Evolutionary conservation across 2,113 vertebrate genomes (phyloP), one percentile per base, ranked within the genome.

Genomic region (Solenodon paradoxus): DNA sequence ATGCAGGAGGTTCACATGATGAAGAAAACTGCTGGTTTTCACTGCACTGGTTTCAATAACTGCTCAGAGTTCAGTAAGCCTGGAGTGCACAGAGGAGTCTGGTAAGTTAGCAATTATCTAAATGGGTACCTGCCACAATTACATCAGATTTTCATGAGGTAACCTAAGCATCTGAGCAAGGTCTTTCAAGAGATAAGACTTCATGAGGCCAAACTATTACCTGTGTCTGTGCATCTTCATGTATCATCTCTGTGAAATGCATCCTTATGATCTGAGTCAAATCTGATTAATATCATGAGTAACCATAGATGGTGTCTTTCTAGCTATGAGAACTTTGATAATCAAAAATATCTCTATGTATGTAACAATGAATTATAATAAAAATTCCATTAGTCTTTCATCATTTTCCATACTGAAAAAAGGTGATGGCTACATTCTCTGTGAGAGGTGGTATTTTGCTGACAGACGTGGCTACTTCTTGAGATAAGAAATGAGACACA

Each of bases 401-500:
- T 66, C 61, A 92, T 38, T 42, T 51, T 68, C 28, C n/a, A 15
- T 71, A 90, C 49, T 28, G 79, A 59, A 68, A 92, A 88, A 47
- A 45, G 53, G 40, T 49, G 30, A 40, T 61, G 71, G 57, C 40
- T 88, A 38, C 38, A 35, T 92, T 87, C 75, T 82, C 68, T 72
- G n/a, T 9, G 53, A 47, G 61, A 95, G 17, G n/a, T 92, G 72
- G 87, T 87, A 94, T 75, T 92, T 68, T 94, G 57, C 47, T 92
- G 92, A 66, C 15, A 71, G 45, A 89, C 89, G 38, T 92, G 45
- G 53, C 28, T 64, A 57, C n/a, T 79, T 87, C 4, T 26, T 16
- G 24, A 90, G 26, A 40, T 94, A 89, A 97, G 72, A 72, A 79
- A 92, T 28, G 32, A 71, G 35, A 75, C 51, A 17, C n/a, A 71